A percentile compares a stretch with the other conserved stretches of the same genome.
phyloP scores from a whole-genome alignment of 2,113 vertebrate species.

The Brienomyrus longianalis region DNA sequence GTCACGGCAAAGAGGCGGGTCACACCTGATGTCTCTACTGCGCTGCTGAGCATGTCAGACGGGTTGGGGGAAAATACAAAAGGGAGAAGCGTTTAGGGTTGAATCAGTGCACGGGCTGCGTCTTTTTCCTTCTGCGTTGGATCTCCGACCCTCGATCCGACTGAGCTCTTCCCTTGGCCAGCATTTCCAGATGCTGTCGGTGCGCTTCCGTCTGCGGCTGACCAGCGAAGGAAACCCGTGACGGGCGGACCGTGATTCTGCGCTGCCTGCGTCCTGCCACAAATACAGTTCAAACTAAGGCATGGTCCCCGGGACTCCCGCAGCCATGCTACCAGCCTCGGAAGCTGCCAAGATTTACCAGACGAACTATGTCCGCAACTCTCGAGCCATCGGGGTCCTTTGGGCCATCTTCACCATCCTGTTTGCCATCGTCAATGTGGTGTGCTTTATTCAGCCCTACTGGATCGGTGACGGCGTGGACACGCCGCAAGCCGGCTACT shows the following conservation, averaged over 20 bases:
- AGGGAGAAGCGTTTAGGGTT: background rate
- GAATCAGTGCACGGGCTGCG: background rate
- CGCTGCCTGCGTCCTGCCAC: background rate
- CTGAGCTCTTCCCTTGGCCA: background rate
- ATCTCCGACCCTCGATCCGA: background rate
- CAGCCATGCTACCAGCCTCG: constrained; percentile 82
- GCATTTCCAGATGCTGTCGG: background rate
- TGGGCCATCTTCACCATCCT: constrained; percentile 96
- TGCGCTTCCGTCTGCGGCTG: background rate
- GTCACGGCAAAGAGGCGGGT: background rate
- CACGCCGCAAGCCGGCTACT: constrained; percentile 90
- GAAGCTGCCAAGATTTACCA: constrained; percentile 92
- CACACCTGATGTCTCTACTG: background rate
- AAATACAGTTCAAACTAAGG: background rate
- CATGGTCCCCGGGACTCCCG: constrained; percentile 64
- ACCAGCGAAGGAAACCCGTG: background rate
- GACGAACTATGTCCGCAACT: constrained; percentile 91
- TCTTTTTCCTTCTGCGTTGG: background rate
- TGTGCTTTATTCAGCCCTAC: constrained; percentile 92
- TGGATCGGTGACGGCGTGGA: constrained; percentile 95
- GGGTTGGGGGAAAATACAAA: background rate
- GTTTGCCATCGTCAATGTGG: constrained; percentile 91
- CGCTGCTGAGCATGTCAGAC: background rate
- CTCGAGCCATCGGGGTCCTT: constrained; percentile 85
- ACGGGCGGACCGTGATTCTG: background rate